Conservation (phyloP, 1,140 invertebrate species). For the Ceratina australensis region DNA sequence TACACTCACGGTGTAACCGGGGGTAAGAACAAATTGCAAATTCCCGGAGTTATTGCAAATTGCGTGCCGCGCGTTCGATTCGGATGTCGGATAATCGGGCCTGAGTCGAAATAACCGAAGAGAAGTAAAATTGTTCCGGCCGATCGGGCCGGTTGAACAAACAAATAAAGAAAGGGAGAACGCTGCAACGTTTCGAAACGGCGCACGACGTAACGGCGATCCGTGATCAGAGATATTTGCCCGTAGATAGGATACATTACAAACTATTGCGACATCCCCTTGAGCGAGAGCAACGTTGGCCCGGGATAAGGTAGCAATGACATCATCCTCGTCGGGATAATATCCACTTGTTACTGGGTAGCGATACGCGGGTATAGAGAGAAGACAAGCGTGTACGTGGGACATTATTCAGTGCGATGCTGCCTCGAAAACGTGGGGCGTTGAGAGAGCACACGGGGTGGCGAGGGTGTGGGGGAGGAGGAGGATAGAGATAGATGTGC, state of each 20-base stretch:
- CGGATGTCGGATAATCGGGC: background rate
- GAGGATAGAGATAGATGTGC: constrained; percentile 39
- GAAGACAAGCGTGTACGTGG: constrained; percentile 20
- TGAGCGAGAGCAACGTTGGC: constrained; percentile 40
- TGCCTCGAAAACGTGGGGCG: constrained; percentile 55
- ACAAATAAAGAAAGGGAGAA: background rate
- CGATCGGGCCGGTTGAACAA: background rate
- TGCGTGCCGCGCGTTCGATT: background rate
- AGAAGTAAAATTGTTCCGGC: background rate
- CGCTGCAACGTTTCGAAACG: background rate
- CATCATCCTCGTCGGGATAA: constrained; percentile 58
- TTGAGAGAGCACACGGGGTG: constrained; percentile 31
- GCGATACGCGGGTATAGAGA: constrained; percentile 59
- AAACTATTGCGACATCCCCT: constrained; percentile 41
- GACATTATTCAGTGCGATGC: constrained; percentile 65
- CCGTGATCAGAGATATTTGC: constrained; percentile 26
- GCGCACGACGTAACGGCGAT: background rate
- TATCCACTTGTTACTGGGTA: constrained; percentile 71
- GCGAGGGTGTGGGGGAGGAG: constrained; percentile 19
- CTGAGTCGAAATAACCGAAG: background rate
- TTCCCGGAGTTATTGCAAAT: background rate
- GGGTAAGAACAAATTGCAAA: background rate
- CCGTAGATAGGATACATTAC: background rate
- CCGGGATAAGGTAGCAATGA: constrained; percentile 48
- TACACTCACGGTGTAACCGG: too few relatives aligned